Percentiles rank a stretch among this genome's conserved stretches.
phyloP scores from a whole-genome alignment of 2,888 invertebrate genomes.

The Apomyelois bistriatella region DNA sequence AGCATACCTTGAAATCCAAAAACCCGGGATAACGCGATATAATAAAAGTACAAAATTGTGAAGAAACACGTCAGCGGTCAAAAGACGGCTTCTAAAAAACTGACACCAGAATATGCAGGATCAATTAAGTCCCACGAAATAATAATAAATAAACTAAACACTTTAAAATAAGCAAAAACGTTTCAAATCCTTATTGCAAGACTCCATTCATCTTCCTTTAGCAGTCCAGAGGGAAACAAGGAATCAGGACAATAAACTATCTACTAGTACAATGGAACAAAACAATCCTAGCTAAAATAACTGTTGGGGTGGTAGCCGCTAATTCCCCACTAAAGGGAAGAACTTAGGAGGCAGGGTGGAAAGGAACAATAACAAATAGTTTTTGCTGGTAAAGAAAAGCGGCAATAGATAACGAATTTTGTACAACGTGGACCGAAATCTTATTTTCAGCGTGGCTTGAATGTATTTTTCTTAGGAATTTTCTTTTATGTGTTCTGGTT shows the following conservation, averaged over 20 bases:
- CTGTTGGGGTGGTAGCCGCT: slow-evolving; percentile 35
- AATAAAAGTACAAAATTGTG: no score
- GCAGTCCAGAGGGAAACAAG: slow-evolving; percentile 21
- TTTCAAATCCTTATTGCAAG: not conserved
- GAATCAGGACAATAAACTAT: slow-evolving; percentile 29
- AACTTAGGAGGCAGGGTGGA: slow-evolving; percentile 25
- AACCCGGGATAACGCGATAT: no score
- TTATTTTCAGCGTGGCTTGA: not conserved
- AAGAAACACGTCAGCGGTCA: no score
- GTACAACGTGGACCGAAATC: not conserved
- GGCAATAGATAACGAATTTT: slow-evolving; percentile 48
- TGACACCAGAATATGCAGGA: no score
- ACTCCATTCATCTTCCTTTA: slow-evolving; percentile 11
- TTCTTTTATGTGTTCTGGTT: no score
- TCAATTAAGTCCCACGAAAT: no score
- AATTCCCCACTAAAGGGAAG: slow-evolving; percentile 40
- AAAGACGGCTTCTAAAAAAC: no score
- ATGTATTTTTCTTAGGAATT: not conserved
- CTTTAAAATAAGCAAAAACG: not conserved
- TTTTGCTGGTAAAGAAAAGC: slow-evolving; percentile 37
- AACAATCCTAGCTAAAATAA: slow-evolving; percentile 30
- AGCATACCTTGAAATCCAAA: no score
- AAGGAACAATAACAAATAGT: slow-evolving; percentile 53
- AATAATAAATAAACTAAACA: not conserved
- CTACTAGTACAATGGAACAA: slow-evolving; percentile 26